phyloP scores from a whole-genome alignment of 2,888 invertebrate species.

The Leptopilina syphax region DNA sequence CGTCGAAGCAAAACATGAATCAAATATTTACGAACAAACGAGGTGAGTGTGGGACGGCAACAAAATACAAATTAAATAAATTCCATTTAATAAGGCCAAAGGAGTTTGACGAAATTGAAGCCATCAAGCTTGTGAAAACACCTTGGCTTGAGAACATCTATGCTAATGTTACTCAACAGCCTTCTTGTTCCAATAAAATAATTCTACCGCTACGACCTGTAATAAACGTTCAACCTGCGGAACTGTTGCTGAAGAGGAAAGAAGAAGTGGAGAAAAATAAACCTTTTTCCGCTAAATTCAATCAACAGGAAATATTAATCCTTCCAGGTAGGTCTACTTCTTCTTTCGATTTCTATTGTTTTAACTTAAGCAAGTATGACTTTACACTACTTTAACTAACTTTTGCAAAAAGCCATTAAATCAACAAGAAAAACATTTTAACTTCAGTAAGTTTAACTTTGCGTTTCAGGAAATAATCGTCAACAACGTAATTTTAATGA shows the following conservation, averaged over 20 bases:
- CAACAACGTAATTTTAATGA: conserved; percentile 42
- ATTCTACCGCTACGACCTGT: conserved; percentile 51
- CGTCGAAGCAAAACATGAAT: conserved; percentile 42
- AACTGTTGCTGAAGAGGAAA: background rate
- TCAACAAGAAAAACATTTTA: too few species aligned
- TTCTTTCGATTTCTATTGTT: background rate
- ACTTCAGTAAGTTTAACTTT: conserved; percentile 1
- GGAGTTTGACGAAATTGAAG: conserved; percentile 79
- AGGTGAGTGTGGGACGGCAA: background rate
- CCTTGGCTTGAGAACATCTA: conserved; percentile 72
- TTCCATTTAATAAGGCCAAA: conserved; percentile 79
- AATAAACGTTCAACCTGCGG: background rate
- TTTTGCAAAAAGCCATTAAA: too few species aligned
- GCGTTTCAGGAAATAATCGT: conserved; percentile 26
- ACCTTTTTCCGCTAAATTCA: background rate
- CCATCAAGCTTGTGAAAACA: conserved; percentile 66
- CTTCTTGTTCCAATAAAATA: conserved; percentile 66
- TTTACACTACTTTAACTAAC: too few species aligned
- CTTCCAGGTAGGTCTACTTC: background rate
- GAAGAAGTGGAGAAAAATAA: background rate
- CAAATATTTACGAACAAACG: background rate
- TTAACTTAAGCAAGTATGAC: background rate
- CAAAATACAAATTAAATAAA: conserved; percentile 66
- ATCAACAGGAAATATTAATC: conserved; percentile 8
- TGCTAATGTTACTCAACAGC: conserved; percentile 76